Evolutionary conservation across 2,888 invertebrate species (phyloP).

Genomic region (Scaeva pyrastri): DNA sequence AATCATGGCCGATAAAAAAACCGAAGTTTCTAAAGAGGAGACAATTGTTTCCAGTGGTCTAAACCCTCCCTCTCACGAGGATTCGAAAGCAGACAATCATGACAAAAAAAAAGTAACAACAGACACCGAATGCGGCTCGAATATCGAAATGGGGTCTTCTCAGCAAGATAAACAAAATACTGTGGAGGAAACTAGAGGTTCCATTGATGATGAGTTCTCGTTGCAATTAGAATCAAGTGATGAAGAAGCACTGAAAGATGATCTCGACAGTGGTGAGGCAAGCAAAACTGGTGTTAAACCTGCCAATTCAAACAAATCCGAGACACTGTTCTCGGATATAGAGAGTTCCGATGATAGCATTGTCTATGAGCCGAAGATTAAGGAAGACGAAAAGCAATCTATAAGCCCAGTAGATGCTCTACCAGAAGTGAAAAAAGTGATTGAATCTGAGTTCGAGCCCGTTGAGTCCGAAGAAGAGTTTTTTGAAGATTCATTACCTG

Average conservation of each 20-base stretch:
- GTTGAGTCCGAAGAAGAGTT: slow-evolving; percentile 70
- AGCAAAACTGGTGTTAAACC: neutral
- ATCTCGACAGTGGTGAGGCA: neutral
- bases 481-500: slow-evolving; percentile 44
- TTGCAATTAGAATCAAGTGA: slow-evolving; percentile 25
- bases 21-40: neutral
- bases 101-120: slow-evolving; percentile 4
- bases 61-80: neutral
- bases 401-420: neutral
- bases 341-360: slow-evolving; percentile 67
- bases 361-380: slow-evolving; percentile 32
- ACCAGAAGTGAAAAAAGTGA: neutral
- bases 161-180: slow-evolving; percentile 30
- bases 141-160: neutral
- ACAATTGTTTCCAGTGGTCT: neutral
- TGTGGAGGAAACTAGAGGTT: neutral
- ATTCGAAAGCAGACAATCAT: neutral
- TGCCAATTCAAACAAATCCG: neutral
- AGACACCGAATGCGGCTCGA: neutral
- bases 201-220: slow-evolving; percentile 17
- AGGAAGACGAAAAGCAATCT: neutral
- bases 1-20: slow-evolving; percentile 31
- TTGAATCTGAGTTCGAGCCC: slow-evolving; percentile 52
- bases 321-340: slow-evolving; percentile 65
- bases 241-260: slow-evolving; percentile 33